Evolutionary conservation across 2,113 vertebrate genomes (phyloP).

Genomic region (Excalfactoria chinensis): DNA sequence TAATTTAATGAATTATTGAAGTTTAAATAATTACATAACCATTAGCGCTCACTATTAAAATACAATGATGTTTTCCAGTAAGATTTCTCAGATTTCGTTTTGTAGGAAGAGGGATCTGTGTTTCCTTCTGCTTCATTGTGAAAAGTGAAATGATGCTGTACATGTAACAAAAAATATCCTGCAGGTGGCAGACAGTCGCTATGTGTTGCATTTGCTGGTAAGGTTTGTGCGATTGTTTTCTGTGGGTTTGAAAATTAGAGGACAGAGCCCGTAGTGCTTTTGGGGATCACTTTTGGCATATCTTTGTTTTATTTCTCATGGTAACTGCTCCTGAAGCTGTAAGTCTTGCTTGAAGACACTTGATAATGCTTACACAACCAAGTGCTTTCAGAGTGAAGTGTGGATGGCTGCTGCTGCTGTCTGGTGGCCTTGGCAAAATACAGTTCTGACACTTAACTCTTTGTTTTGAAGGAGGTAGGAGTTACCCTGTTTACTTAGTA

Average conservation of each 20-base stretch:
- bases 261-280: background rate
- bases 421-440: background rate
- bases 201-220: background rate
- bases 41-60: background rate
- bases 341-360: background rate
- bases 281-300: background rate
- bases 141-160: background rate
- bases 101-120: background rate
- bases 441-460: background rate
- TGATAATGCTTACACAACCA: background rate
- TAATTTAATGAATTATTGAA: background rate
- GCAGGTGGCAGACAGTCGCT: conserved; percentile 41
- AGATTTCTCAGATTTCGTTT: background rate
- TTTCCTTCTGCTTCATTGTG: background rate
- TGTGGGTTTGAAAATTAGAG: background rate
- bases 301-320: background rate
- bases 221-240: background rate
- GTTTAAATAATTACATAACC: background rate
- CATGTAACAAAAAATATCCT: background rate
- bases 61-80: background rate
- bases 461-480: background rate
- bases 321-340: background rate
- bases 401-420: background rate
- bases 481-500: background rate
- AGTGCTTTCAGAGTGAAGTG: background rate